These are phyloP conservation scores for Dufourea novaeangliae DNA, from an alignment of 1,140 invertebrate genomes.

Conservation along the genomic window DNA sequence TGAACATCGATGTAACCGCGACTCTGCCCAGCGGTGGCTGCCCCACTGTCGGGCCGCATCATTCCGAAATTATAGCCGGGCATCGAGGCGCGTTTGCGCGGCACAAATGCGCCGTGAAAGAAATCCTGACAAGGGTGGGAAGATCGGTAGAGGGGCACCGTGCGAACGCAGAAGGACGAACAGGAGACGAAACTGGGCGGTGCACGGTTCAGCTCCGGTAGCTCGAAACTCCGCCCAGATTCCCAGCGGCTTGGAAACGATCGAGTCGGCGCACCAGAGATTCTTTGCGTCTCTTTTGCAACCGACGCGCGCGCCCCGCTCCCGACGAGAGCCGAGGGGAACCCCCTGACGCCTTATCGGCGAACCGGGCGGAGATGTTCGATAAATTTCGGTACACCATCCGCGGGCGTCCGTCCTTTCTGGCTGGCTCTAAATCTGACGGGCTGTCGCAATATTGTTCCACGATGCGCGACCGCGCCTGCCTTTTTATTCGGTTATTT, in stretches of 20 bases:
- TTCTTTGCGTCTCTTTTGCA: constrained; percentile 15
- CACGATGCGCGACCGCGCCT: no score
- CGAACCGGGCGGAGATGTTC: constrained; percentile 6
- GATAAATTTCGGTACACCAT: constrained; percentile 29
- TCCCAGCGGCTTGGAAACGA: constrained; percentile 48
- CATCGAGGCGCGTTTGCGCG: constrained; percentile 41
- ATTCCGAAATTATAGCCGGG: constrained; percentile 34
- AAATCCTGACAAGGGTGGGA: constrained; percentile 24
- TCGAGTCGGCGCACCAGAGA: constrained; percentile 39
- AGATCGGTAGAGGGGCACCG: constrained; percentile 18
- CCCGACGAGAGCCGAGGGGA: constrained; percentile 6
- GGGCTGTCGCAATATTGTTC: constrained; percentile 27
- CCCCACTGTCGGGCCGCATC: not conserved
- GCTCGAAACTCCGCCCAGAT: constrained; percentile 71
- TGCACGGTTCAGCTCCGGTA: constrained; percentile 48
- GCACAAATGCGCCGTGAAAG: constrained; percentile 2
- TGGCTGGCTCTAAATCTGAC: constrained; percentile 12
- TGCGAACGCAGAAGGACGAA: constrained; percentile 40
- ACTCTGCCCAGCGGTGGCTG: constrained; percentile 12
- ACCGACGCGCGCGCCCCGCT: constrained; percentile 26
- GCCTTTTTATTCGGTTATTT: not conserved
- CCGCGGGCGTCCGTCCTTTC: constrained; percentile 6
- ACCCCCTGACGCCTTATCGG: constrained; percentile 12
- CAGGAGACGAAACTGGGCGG: constrained; percentile 68
- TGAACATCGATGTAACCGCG: not conserved